Base-by-base conservation (phyloP, 1,140 invertebrate species). In the Leptinotarsa lineolata region DNA sequence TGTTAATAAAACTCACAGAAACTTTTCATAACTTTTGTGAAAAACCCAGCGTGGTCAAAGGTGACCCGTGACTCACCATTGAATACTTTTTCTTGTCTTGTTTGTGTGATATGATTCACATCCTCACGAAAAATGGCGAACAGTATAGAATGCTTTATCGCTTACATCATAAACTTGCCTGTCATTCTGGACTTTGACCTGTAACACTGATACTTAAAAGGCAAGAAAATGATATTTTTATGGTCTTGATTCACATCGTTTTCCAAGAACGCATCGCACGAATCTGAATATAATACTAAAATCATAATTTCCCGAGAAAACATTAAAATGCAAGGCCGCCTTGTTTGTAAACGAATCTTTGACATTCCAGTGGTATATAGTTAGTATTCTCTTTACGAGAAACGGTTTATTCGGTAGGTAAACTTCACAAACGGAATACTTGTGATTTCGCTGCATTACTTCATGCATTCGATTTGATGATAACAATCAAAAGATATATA, bases 281-380 rank as follows among this genome's bases (percentile, higher is more conserved):
- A 54, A 54, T 18, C 48, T 18, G 48, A 54, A 54, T 54, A 54
- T 54, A 54, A 54, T 54, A 54, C 16, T 54, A 54, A 22, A 21
- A 30, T 63, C 15, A 63, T 63, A 63, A 63, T 63, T 63, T 63
- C 20, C 61, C 20, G 13, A 21, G 61, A 54, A 61, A 63, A 63
- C 61, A 30, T 63, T 63, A 63, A 63, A 12, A 63, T 63, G 61
- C 61, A 63, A 63, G 61, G 61, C 20, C 61, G 61, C 20, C 61
- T 30, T 63, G 20, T 63, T 63, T 63, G 8, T 20, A 15, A 15
- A 63, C 4, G 61, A 54, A 54, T 54, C 48, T 63, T 63, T 21
- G 61, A 63, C 61, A 63, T 63, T 63, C 61, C 61, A 20, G 20
- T 63, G 61, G 61, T 63, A 18, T 12, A 15, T 22, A 22, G 13